These are phyloP conservation scores for Ameiurus melas DNA, from an alignment of 2,113 vertebrate genomes.

Conservation along the genomic window DNA sequence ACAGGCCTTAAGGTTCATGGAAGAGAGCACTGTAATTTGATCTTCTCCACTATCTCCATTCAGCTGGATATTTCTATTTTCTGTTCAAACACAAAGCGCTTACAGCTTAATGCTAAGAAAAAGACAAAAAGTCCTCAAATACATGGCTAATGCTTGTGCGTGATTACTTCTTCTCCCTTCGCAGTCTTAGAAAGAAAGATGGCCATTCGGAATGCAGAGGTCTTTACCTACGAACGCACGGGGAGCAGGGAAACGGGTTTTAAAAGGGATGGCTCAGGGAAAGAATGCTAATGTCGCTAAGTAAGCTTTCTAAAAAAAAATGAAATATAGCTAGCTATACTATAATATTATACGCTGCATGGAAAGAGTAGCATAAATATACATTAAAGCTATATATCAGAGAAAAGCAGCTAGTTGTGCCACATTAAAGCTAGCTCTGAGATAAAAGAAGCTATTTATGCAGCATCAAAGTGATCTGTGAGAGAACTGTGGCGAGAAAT, in stretches of 20 bases:
- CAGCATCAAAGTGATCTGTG: background rate
- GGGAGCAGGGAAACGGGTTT: constrained; percentile 5
- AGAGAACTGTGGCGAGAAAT: background rate
- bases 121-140: constrained; percentile 57
- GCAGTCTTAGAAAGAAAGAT: constrained; percentile 48
- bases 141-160: constrained; percentile 61
- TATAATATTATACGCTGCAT: too few relatives aligned
- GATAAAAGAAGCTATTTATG: background rate
- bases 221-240: constrained; percentile 6
- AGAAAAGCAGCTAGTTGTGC: background rate
- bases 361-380: background rate
- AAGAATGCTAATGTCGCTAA: background rate
- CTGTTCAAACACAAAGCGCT: constrained; percentile 22
- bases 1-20: constrained; percentile 7
- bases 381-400: background rate
- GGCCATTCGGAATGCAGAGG: background rate
- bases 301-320: background rate
- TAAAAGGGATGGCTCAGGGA: background rate
- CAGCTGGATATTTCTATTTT: constrained; percentile 45
- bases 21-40: constrained; percentile 40
- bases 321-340: too few relatives aligned
- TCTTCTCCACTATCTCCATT: constrained; percentile 37
- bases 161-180: constrained; percentile 57
- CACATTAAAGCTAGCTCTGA: background rate
- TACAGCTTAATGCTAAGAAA: constrained; percentile 57